Percentiles rank a stretch among this genome's conserved stretches.
These are phyloP conservation scores for Anarhynchus alexandrinus DNA, from an alignment of 2,113 vertebrate species.

Conservation along the genomic window DNA sequence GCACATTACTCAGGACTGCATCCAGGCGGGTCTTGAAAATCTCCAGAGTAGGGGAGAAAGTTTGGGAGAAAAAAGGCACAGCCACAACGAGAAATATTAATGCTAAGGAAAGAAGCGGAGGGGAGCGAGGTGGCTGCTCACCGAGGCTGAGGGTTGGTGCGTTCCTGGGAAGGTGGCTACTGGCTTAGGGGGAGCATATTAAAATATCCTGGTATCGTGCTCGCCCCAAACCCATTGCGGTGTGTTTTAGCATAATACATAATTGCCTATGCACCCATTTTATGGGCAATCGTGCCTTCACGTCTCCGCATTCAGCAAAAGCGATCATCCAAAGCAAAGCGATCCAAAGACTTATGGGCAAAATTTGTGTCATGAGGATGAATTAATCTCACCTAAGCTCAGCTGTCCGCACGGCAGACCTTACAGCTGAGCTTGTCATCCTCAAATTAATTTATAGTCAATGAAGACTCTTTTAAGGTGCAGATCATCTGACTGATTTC, in stretches of 20 bases:
- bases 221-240: rapidly evolving
- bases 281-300: background rate
- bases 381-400: background rate
- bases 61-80: background rate
- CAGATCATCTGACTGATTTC: background rate
- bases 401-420: background rate
- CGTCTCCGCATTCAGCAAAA: background rate
- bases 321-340: background rate
- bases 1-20: no score
- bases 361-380: background rate
- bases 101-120: background rate
- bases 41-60: background rate
- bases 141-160: no score
- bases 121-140: background rate
- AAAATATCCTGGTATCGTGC: background rate
- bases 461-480: background rate
- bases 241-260: background rate
- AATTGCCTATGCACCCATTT: background rate
- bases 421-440: background rate
- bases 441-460: background rate
- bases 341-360: background rate
- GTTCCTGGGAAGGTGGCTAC: background rate
- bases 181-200: rapidly evolving
- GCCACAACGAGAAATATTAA: background rate
- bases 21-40: no score